These are phyloP conservation scores for Drosophila barbarae DNA, from an alignment of 2,888 invertebrate species.

Conservation along the genomic window DNA sequence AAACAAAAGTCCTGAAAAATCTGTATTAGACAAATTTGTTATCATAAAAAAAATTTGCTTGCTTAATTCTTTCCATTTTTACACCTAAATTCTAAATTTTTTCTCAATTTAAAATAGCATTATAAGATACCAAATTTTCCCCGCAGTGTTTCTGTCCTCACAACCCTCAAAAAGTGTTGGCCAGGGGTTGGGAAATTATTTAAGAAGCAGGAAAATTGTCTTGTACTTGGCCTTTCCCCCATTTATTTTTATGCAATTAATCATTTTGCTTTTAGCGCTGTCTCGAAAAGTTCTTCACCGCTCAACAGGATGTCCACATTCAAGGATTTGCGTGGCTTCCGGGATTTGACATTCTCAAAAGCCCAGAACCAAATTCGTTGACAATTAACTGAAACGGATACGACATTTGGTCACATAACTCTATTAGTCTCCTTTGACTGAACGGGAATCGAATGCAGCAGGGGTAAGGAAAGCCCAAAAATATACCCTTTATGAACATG, in stretches of 20 bases:
- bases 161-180: constrained; percentile 21
- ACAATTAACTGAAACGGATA: constrained; percentile 46
- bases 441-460: constrained; percentile 1
- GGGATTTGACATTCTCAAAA: constrained; percentile 4
- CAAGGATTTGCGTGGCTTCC: not conserved
- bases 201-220: constrained; percentile 30
- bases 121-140: too few relatives aligned
- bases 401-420: constrained; percentile 17
- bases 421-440: constrained; percentile 15
- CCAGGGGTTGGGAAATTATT: constrained; percentile 18
- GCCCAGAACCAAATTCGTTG: constrained; percentile 26
- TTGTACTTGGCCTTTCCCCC: constrained; percentile 21
- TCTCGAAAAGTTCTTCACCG: constrained; percentile 19
- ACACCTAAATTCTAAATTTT: too few relatives aligned
- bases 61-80: too few relatives aligned
- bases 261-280: constrained; percentile 48
- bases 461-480: not conserved
- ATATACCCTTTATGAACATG: constrained; percentile 5
- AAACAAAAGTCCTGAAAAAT: too few relatives aligned
- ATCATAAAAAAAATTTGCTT: too few relatives aligned
- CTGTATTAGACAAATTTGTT: too few relatives aligned
- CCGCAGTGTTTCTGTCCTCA: not conserved
- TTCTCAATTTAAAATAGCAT: too few relatives aligned
- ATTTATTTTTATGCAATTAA: constrained; percentile 54
- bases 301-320: constrained; percentile 13